Evolutionary conservation across 2,888 invertebrate species (phyloP), one percentile per base, ranked within the genome.

Genomic region (Papilio elwesi): DNA sequence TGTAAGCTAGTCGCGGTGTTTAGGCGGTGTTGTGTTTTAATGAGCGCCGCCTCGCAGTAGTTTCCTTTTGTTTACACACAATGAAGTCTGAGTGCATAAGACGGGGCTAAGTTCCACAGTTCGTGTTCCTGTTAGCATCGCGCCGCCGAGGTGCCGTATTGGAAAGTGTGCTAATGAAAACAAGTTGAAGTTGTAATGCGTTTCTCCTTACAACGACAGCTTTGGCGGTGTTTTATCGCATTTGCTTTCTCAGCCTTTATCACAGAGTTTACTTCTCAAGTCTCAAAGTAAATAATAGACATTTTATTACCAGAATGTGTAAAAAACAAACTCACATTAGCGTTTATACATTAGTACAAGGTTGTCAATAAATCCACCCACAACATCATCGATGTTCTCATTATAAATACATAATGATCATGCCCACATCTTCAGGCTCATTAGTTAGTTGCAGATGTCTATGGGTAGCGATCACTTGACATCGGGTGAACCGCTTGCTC

Each of bases 61-160:
- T 72, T 73, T 75, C 82, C 79, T 68, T 82, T 88, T 90, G 87
- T 89, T 84, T 82, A 76, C 70, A 74, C 79, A 88, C 88, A 87
- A 89, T 88, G 79, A 80, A 78, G 85, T 83, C 83, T 85, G 82
- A 77, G 83, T 82, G 74, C 74, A 77, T 77, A 66, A 71, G 68
- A 74, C 76, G 77, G 70, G 78, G 79, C 80, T 77, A 85, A 84
- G 84, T 87, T 85, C 79, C 78, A 78, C 79, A 82, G 82, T 84
- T 81, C 82, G 81, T 81, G 79, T 80, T 78, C 81, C 77, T 78
- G 81, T 82, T 78, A 76, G 76, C 73, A 66, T 75, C 75, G 77
- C 79, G 78, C 78, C 79, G 77, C 75, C 77, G 75, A 73, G 72
- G 73, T 75, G 73, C 75, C 74, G 65, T 81, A 76, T 76, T 71